Base-by-base conservation (phyloP, 2,888 invertebrate genomes). In the Acrobasis suavella region DNA sequence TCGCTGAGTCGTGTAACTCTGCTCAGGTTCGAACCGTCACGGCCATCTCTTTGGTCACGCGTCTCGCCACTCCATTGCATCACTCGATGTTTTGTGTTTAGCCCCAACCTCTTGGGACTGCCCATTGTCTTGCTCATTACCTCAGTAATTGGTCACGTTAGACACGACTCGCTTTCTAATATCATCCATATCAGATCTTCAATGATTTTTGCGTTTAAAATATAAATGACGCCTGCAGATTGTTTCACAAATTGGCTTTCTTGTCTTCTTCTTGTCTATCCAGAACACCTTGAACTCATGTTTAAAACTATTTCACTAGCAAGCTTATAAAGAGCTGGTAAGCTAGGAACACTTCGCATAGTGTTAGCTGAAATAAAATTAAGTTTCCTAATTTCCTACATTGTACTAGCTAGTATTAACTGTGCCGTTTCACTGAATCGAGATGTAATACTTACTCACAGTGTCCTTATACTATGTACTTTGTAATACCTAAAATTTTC, bases 111-210 rank as follows among this genome's bases (percentile, higher is more conserved):
- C 56, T 56, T 56, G 60, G 54, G 46, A 54, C 54, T 55, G 54
- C 16, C 32, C 50, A 62, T 62, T 62, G 65, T 62, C 60, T 64
- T 49, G 50, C 56, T 62, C 55, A 64, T 64, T 64, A 65, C 63
- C 52, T 60, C 65, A 63, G 39, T 64, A 52, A 68, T 67, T 67
- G 68, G 68, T 71, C 68, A 69, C 69, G 71, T 68, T 52, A 67
- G 46, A 46, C 65, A 72, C 68, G 74, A 63, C 69, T 76, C 76
- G 76, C 77, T 81, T 79, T 80, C 76, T 64, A 73, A 70, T 71
- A 69, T 74, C 73, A 74, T 46, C n/a, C 46, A 46, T 46, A 46
- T n/a, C 46, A 46, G 46, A n/a, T n/a, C 46, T 46, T 46, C 5
- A n/a, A 46, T 14, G 46, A 46, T 14, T 14, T 12, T 46, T 14